These are phyloP conservation scores for Thryonomys swinderianus DNA, from an alignment of 2,113 vertebrate species.

Conservation along the genomic window DNA sequence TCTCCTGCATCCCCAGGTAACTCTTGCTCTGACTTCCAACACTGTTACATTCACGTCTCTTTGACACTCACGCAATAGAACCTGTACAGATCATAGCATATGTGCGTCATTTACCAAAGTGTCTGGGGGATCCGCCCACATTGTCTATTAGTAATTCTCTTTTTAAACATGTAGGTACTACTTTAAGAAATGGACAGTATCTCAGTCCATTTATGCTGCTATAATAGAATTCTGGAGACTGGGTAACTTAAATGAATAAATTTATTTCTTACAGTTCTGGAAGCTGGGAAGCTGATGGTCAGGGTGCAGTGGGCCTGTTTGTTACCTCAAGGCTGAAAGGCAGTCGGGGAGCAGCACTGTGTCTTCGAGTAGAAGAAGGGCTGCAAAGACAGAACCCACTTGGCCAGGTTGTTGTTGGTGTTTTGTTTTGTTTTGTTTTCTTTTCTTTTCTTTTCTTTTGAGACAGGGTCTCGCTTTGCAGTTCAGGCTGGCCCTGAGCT, in stretches of 20 bases:
- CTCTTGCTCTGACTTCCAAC: no score
- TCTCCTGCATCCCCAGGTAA: no score
- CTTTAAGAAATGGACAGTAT: neutral
- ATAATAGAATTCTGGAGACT: neutral
- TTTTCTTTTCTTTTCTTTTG: no score
- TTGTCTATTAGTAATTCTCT: neutral
- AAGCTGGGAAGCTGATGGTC: neutral
- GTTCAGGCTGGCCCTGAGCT: no score
- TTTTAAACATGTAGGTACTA: neutral
- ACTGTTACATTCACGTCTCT: no score
- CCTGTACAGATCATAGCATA: no score
- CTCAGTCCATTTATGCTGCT: neutral
- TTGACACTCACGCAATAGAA: no score
- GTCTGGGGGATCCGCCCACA: neutral
- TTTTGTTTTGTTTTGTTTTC: no score
- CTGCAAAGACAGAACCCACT: neutral
- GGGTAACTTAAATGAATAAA: neutral
- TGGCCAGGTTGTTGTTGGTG: no score
- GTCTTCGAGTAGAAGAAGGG: neutral
- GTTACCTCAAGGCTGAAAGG: neutral
- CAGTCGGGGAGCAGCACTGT: neutral
- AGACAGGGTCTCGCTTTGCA: no score
- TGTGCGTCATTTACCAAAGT: no score
- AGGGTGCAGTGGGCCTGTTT: no score
- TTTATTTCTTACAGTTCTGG: neutral